phyloP scores from a whole-genome alignment of 2,113 vertebrate genomes.

The Orientallactaga bullata region DNA sequence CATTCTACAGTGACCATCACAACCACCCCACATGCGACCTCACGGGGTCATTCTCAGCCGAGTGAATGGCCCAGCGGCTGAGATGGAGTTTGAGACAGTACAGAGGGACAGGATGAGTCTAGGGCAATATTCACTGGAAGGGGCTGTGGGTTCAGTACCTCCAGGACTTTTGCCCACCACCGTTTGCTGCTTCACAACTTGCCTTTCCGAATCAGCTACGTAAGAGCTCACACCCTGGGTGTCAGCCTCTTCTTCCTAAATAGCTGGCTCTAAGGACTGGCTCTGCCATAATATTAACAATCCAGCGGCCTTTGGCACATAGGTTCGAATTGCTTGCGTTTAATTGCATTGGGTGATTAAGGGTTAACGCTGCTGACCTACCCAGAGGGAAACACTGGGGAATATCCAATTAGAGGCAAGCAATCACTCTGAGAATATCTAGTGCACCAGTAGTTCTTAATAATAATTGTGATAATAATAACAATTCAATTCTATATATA shows the following conservation, averaged over 20 bases:
- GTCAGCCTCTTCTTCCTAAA: slow-evolving; percentile 10
- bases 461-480: slow-evolving; percentile 74
- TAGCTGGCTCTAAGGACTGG: neutral
- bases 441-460: slow-evolving; percentile 55
- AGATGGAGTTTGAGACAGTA: neutral
- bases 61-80: neutral
- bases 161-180: neutral
- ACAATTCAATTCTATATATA: slow-evolving; percentile 67
- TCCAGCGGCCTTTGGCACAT: slow-evolving; percentile 43
- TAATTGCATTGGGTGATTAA: slow-evolving; percentile 79
- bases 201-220: neutral
- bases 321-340: slow-evolving; percentile 52
- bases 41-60: neutral
- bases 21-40: neutral
- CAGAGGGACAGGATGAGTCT: neutral
- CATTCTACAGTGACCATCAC: neutral
- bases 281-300: slow-evolving; percentile 64
- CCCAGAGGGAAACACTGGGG: slow-evolving; percentile 76
- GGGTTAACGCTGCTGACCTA: slow-evolving; percentile 81
- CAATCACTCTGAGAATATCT: slow-evolving; percentile 75
- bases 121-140: neutral
- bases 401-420: slow-evolving; percentile 79
- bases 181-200: neutral
- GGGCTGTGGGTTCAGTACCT: neutral
- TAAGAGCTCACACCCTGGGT: neutral